Evolutionary conservation across 23 tunicate species (phyloP), one percentile per base, ranked within the genome.

Genomic region (Oikopleura vanhoeffeni): DNA sequence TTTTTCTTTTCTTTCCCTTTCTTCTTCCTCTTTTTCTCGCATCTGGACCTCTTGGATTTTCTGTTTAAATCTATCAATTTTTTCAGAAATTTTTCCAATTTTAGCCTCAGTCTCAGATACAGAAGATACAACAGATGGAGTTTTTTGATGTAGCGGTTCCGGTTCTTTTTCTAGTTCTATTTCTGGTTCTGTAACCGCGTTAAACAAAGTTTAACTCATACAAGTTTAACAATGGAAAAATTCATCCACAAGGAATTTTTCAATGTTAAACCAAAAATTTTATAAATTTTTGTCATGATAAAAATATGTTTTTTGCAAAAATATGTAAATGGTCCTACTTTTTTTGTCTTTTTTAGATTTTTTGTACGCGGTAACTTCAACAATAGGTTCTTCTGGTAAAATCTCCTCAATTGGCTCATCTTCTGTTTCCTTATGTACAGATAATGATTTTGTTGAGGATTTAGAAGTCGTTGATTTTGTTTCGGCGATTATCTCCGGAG

Each of bases 51-150:
- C 79, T 38, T 71, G 36, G 27, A 71, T 71, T 71, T 71, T 71
- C 38, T 71, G 79, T 71, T 71, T 71, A 38, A 71, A 71, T 30
- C 32, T 71, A 30, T 71, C 79, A 71, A 71, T 71, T 32, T 71
- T 71, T 30, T 71, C 79, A 2, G 79, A 71, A 18, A 71, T 38
- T 13, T 30, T 18, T 30, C 32, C 79, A 2, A 38, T 33, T 71
- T 71, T 71, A 2, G 79, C 3, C 32, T 71, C 79, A 28, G 79
- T 33, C 35, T 71, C 79, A 2, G 79, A 71, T 33, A 71, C 79
- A 30, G 79, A 32, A 38, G 27, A 38, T 24, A 2, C 79, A 18
- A 8, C 64, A 8, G 13, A 13, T 49, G 13, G 64, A 49, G 24
- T 49, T 49, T 49, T 13, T 49, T 49, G n/a, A n/a, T n/a, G n/a